Evolutionary conservation across 2,797 vertebrate species (phyloP), one percentile per base, ranked within the genome.

Genomic region (Kryptolebias ocellatus): DNA sequence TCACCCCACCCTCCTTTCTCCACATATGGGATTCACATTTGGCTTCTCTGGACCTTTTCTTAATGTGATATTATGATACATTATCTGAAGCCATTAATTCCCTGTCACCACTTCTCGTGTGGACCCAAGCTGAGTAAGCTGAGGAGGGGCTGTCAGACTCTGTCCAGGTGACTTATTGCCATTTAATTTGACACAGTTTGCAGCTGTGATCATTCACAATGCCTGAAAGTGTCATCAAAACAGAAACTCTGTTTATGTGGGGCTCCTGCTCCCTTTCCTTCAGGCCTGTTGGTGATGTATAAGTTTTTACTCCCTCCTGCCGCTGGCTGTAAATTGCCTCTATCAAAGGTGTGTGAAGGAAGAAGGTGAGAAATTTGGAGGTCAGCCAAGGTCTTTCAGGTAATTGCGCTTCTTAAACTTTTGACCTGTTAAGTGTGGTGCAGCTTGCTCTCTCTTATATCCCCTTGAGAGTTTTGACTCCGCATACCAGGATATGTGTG

Each of bases 401-500:
- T 94, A 92, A 93, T 92, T 91, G 87, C 82, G 82, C 85, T 89
- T 89, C 80, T 88, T 93, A 91, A 91, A 92, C 92, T 90, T 90
- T 91, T 92, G 92, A 93, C 91, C 93, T 78, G 63, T 88, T 90
- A 89, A 90, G 84, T 74, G 70, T 75, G 78, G 46, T 70, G 85
- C 59, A 79, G 83, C 85, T 76, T 47, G 72, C 81, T 77, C 65
- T 68, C 76, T 27, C 78, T 83, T 88, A 86, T 90, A 91, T 90
- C 86, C 92, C 88, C 44, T 61, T 1, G 72, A 87, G 90, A 87
- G 76, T 85, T 85, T 61, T 57, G 20, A 67, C 74, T 76, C 79
- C 60, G 62, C 87, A 85, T 89, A 85, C 83, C 89, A 86, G 37
- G 60, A 69, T n/a, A 7, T 70, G 62, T 65, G 51, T 76, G 63